Percentiles rank a stretch among this genome's conserved stretches.
These are phyloP conservation scores for Pseudoatta argentina DNA, from an alignment of 1,140 invertebrate species.

Conservation along the genomic window DNA sequence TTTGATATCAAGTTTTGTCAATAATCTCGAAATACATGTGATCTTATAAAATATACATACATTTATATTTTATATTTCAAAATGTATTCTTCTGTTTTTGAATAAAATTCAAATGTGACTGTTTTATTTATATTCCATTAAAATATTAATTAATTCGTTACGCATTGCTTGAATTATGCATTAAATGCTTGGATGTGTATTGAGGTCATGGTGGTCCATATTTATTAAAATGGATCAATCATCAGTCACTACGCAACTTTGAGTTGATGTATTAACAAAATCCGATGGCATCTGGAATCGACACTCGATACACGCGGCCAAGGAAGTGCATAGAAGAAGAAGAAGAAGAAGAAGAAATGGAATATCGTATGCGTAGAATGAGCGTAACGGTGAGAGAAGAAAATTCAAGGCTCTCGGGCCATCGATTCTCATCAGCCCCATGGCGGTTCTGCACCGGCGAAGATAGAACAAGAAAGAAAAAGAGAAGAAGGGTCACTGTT, in stretches of 20 bases:
- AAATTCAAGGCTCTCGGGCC: slow-evolving; percentile 72
- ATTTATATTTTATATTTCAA: background rate
- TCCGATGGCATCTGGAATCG: slow-evolving; percentile 57
- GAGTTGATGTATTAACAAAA: slow-evolving; percentile 46
- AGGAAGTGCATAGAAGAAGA: slow-evolving; percentile 33
- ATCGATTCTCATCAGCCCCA: slow-evolving; percentile 67
- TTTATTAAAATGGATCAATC: slow-evolving; percentile 37
- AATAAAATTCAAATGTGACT: background rate
- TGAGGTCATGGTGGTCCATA: background rate
- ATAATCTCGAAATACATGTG: background rate
- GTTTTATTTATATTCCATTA: background rate
- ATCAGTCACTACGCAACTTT: slow-evolving; percentile 58
- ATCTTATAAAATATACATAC: background rate
- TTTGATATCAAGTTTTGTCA: background rate
- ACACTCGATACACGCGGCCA: slow-evolving; percentile 53
- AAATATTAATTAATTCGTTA: background rate
- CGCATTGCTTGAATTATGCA: slow-evolving; percentile 6
- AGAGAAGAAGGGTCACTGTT: background rate
- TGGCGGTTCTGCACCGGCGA: slow-evolving; percentile 7
- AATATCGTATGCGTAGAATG: slow-evolving; percentile 50
- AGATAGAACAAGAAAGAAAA: background rate
- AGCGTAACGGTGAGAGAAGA: slow-evolving; percentile 38
- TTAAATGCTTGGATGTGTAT: background rate
- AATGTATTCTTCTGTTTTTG: background rate
- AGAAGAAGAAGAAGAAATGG: background rate